Evolutionary conservation across 2,888 invertebrate genomes (phyloP).

Genomic region (Nasonovia ribisnigri): DNA sequence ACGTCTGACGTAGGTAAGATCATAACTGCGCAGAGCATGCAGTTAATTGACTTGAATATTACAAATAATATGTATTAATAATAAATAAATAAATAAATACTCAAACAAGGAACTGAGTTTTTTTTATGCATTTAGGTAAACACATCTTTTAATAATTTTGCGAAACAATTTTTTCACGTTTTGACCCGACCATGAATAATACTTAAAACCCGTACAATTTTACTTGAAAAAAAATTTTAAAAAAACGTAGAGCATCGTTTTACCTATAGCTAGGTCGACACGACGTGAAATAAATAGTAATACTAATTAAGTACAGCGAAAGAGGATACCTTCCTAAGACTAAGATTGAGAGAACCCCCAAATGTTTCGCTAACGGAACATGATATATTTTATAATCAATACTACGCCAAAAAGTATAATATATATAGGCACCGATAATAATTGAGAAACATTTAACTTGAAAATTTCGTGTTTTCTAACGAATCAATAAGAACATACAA

Average conservation of each 20-base stretch:
- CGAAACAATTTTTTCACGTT: not conserved
- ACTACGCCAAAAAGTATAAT: not conserved
- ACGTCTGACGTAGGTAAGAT: not conserved
- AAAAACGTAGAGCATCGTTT: not conserved
- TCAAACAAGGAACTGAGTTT: not conserved
- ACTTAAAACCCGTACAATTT: not conserved
- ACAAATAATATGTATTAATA: not conserved
- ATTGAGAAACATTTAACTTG: not conserved
- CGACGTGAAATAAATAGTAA: not conserved
- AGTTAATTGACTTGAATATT: not conserved
- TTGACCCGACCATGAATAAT: conserved; percentile 4
- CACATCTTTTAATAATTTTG: not conserved
- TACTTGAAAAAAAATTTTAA: not conserved
- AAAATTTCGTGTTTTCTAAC: not conserved
- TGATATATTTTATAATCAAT: not conserved
- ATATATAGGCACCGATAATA: not conserved
- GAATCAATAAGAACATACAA: not conserved
- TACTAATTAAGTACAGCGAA: not conserved
- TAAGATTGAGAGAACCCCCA: not conserved
- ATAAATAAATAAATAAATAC: no score
- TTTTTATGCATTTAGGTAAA: not conserved
- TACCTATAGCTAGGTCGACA: not conserved
- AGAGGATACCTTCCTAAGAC: not conserved
- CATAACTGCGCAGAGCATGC: not conserved
- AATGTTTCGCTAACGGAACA: not conserved